Conservation (phyloP, 2,113 vertebrate genomes). For the Otocyon megalotis region DNA sequence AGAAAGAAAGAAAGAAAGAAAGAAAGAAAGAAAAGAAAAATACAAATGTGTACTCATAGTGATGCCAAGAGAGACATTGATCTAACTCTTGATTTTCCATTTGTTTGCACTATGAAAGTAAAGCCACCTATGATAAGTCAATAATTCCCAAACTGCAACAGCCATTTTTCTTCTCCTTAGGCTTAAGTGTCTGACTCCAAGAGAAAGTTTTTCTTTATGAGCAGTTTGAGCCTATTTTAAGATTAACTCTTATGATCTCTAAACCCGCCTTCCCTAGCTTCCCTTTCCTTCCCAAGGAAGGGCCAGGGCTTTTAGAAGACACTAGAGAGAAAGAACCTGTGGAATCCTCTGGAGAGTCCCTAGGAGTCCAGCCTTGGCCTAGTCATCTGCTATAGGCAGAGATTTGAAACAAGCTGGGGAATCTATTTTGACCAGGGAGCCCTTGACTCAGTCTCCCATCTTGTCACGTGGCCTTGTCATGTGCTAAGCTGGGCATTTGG, state of each 20-base stretch:
- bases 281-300: neutral
- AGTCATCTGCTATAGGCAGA: neutral
- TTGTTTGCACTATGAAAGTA: neutral
- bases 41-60: neutral
- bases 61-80: neutral
- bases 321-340: neutral
- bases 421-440: neutral
- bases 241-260: neutral
- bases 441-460: neutral
- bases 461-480: neutral
- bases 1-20: too few relatives aligned
- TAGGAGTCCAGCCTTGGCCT: neutral
- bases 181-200: neutral
- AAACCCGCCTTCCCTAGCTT: neutral
- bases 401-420: neutral
- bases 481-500: neutral
- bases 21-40: too few relatives aligned
- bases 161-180: neutral
- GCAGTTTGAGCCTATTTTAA: constrained; percentile 8
- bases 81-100: neutral
- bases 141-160: neutral
- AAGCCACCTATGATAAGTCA: neutral
- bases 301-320: neutral
- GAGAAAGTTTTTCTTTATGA: neutral
- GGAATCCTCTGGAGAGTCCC: neutral